Evolutionary conservation across 2,888 invertebrate species (phyloP).

Genomic region (Allygus modestus): DNA sequence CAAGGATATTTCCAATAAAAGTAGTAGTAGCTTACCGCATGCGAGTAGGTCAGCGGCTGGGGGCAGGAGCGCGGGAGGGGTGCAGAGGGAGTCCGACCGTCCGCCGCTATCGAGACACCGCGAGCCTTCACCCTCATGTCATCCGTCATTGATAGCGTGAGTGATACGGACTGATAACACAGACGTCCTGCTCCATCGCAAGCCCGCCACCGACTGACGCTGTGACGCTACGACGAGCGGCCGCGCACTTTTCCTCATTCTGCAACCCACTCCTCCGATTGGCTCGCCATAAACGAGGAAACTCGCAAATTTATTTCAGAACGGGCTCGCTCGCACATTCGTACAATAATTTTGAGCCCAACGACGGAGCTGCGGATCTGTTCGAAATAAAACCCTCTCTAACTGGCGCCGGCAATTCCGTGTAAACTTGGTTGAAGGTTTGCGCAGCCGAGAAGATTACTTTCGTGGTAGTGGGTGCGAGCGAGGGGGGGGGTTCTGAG

Average conservation of each 20-base stretch:
- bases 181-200: conserved; percentile 31
- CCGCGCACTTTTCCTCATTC: conserved; percentile 30
- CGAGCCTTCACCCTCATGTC: neutral
- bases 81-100: neutral
- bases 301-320: conserved; percentile 28
- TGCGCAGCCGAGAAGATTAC: too few relatives aligned
- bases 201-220: conserved; percentile 4
- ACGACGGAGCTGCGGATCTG: too few relatives aligned
- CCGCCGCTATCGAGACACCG: neutral
- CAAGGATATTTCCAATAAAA: too few relatives aligned
- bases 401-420: too few relatives aligned
- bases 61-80: neutral
- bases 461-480: too few relatives aligned
- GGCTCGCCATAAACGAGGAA: conserved; percentile 9
- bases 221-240: neutral
- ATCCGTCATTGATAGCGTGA: neutral
- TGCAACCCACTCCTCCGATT: conserved; percentile 13
- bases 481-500: too few relatives aligned
- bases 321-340: neutral
- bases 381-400: too few relatives aligned
- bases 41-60: neutral
- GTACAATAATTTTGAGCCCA: too few relatives aligned
- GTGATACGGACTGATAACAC: neutral
- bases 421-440: too few relatives aligned
- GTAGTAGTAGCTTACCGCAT: too few relatives aligned